phyloP scores from a whole-genome alignment of 1,140 invertebrate species.

The Araneus ventricosus region DNA sequence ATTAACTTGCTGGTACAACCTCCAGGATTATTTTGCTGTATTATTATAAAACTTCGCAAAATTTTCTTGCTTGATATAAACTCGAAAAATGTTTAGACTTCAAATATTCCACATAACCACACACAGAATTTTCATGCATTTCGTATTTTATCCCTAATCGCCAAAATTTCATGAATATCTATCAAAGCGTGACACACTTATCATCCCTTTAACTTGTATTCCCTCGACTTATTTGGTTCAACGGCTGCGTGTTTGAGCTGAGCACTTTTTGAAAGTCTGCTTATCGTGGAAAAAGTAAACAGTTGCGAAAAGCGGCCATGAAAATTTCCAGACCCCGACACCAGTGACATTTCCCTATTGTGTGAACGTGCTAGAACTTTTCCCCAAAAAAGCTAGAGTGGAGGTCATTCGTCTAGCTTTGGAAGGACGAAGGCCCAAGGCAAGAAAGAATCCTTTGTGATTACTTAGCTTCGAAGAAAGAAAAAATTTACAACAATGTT shows the following conservation, averaged over 20 bases:
- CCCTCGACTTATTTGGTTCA: too few relatives aligned
- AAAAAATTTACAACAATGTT: neutral
- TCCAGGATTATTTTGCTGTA: too few relatives aligned
- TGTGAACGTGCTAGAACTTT: neutral
- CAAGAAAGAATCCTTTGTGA: neutral
- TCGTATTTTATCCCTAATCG: too few relatives aligned
- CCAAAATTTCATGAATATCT: too few relatives aligned
- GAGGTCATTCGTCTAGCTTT: neutral
- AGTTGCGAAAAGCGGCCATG: neutral
- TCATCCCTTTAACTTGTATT: too few relatives aligned
- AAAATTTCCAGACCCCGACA: neutral
- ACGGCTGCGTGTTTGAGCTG: neutral
- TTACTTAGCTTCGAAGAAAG: neutral
- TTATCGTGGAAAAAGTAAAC: neutral
- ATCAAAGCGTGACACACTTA: too few relatives aligned
- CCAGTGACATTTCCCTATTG: neutral
- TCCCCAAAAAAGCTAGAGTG: neutral
- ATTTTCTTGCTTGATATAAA: too few relatives aligned
- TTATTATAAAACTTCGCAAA: too few relatives aligned
- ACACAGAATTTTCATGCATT: too few relatives aligned
- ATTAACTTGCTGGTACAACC: too few relatives aligned
- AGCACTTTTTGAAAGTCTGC: neutral
- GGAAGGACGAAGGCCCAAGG: neutral
- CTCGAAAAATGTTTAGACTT: too few relatives aligned
- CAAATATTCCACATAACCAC: too few relatives aligned